Percentiles rank a stretch among this genome's conserved stretches.
Conservation (phyloP, 1,140 invertebrate genomes). For the Oryzaephilus surinamensis region DNA sequence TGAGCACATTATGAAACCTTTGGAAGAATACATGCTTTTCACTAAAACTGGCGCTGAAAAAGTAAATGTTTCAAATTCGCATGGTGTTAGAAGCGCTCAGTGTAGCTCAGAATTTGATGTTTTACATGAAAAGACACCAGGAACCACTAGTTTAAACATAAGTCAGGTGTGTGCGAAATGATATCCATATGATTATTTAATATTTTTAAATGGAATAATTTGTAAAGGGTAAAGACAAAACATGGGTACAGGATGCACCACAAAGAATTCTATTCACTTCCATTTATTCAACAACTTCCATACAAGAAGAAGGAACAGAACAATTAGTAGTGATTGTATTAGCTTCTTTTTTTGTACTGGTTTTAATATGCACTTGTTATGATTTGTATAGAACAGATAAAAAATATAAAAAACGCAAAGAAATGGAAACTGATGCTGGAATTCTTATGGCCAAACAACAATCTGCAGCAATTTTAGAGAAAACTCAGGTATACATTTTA, state of each 20-base stretch:
- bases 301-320: slow-evolving; percentile 61
- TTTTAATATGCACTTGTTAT: slow-evolving; percentile 51
- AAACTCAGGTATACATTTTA: too few relatives aligned
- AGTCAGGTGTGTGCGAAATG: slow-evolving; percentile 44
- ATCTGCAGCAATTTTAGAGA: slow-evolving; percentile 40
- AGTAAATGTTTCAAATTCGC: slow-evolving; percentile 68
- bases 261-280: slow-evolving; percentile 61
- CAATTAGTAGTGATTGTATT: slow-evolving; percentile 63
- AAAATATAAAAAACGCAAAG: slow-evolving; percentile 52
- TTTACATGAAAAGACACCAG: slow-evolving; percentile 47
- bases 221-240: slow-evolving; percentile 58
- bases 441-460: slow-evolving; percentile 56
- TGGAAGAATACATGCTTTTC: slow-evolving; percentile 82
- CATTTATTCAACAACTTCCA: slow-evolving; percentile 54
- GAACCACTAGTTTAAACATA: slow-evolving; percentile 50
- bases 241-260: slow-evolving; percentile 72
- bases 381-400: slow-evolving; percentile 55
- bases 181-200: slow-evolving; percentile 1
- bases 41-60: slow-evolving; percentile 69
- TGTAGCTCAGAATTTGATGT: slow-evolving; percentile 64
- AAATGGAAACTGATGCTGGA: slow-evolving; percentile 56
- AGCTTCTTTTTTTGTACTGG: slow-evolving; percentile 54
- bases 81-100: slow-evolving; percentile 71
- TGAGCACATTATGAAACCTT: slow-evolving; percentile 65
- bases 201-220: not conserved